phyloP scores from a whole-genome alignment of 2,113 vertebrate genomes.

The Lepisosteus osseus region DNA sequence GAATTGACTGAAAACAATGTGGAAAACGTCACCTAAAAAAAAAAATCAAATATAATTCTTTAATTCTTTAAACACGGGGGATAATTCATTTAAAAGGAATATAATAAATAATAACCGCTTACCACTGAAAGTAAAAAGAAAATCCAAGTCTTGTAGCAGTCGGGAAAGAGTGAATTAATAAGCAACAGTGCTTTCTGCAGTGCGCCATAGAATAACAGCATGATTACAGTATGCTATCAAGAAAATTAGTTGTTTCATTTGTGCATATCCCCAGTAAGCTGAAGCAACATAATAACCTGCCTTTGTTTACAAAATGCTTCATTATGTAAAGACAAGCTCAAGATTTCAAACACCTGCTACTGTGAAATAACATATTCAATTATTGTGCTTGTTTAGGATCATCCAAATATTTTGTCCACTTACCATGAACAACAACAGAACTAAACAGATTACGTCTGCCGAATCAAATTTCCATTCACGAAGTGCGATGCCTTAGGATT shows the following conservation, averaged over 20 bases:
- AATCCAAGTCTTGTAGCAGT: constrained; percentile 31
- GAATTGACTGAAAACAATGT: constrained; percentile 21
- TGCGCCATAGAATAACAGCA: constrained; percentile 63
- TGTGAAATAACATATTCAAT: constrained; percentile 68
- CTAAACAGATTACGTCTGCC: constrained; percentile 72
- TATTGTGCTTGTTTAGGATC: constrained; percentile 75
- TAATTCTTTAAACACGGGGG: constrained; percentile 52
- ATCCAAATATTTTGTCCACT: constrained; percentile 89
- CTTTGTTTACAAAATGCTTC: constrained; percentile 84
- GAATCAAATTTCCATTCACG: constrained; percentile 65
- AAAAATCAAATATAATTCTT: constrained; percentile 52
- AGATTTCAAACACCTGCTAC: constrained; percentile 72
- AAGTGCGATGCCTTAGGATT: constrained; percentile 52
- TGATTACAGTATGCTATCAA: constrained; percentile 74
- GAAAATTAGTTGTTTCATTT: constrained; percentile 76
- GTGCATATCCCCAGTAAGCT: constrained; percentile 67
- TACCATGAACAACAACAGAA: constrained; percentile 78
- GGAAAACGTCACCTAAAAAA: background rate
- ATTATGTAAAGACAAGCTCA: constrained; percentile 64
- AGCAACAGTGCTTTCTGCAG: constrained; percentile 57
- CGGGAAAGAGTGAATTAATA: constrained; percentile 60
- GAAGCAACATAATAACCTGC: constrained; percentile 73
- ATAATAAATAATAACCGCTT: constrained; percentile 54
- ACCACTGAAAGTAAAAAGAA: constrained; percentile 43
- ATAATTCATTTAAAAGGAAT: constrained; percentile 45